Conservation (phyloP, 1,140 invertebrate genomes). For the Globodera rostochiensis region DNA sequence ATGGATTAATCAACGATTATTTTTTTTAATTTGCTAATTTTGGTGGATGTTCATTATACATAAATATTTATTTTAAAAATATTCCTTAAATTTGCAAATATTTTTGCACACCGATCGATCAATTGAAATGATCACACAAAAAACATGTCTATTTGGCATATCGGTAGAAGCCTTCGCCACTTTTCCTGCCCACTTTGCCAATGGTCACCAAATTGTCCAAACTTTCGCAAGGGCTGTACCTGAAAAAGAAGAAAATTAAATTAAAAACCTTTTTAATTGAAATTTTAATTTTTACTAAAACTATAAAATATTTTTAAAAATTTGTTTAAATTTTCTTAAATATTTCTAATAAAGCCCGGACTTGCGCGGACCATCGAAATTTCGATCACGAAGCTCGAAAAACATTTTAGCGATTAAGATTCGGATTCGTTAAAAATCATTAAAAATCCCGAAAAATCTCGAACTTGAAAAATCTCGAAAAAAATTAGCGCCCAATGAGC, state of each 20-base stretch:
- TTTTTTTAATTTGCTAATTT: background rate
- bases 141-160: slow-evolving; percentile 25
- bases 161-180: slow-evolving; percentile 82
- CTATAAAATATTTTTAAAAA: too few relatives aligned
- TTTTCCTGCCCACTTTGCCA: slow-evolving; percentile 81
- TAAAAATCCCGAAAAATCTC: too few relatives aligned
- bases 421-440: too few relatives aligned
- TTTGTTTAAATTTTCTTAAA: too few relatives aligned
- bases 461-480: too few relatives aligned
- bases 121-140: background rate
- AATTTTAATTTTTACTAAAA: too few relatives aligned
- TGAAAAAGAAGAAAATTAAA: slow-evolving; percentile 12
- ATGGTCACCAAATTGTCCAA: slow-evolving; percentile 77
- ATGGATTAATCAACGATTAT: background rate
- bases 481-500: too few relatives aligned
- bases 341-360: too few relatives aligned
- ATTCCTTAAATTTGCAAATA: background rate
- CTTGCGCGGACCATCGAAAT: too few relatives aligned
- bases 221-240: slow-evolving; percentile 74
- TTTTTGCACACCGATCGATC: background rate
- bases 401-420: too few relatives aligned
- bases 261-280: background rate
- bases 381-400: too few relatives aligned
- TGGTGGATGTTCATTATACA: background rate
- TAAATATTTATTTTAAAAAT: background rate